A percentile compares a stretch with the other conserved stretches of the same genome.
Conservation (phyloP, 2,888 invertebrate genomes). For the Ophonus ardosiacus region DNA sequence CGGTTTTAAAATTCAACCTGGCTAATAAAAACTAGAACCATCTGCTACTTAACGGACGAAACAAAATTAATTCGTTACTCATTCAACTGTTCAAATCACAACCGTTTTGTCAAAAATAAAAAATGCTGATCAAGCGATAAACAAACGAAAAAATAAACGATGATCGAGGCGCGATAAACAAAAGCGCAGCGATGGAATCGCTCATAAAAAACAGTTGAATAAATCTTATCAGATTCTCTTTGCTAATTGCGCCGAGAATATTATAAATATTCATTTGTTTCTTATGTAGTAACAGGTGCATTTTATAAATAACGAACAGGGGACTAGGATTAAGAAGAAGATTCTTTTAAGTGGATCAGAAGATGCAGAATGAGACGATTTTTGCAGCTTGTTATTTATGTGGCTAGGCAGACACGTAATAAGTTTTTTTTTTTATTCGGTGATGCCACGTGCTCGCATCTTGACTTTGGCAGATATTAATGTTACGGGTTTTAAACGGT, state of each 20-base stretch:
- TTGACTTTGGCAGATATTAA: conserved; percentile 48
- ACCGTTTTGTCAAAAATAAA: conserved; percentile 58
- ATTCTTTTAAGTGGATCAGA: conserved; percentile 52
- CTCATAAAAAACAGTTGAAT: conserved; percentile 47
- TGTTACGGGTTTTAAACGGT: conserved; percentile 1
- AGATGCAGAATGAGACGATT: neutral
- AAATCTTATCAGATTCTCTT: conserved; percentile 57
- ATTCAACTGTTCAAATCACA: conserved; percentile 58
- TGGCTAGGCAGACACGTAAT: neutral
- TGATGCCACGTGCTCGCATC: conserved; percentile 49
- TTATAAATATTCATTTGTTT: conserved; percentile 62
- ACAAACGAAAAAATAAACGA: conserved; percentile 31
- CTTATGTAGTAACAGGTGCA: conserved; percentile 51
- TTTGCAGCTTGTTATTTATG: conserved; percentile 37
- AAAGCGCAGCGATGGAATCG: conserved; percentile 18
- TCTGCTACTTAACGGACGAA: conserved; percentile 51
- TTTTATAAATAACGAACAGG: conserved; percentile 54
- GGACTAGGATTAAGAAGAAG: neutral
- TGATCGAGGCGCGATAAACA: conserved; percentile 40
- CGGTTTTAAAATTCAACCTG: conserved; percentile 42
- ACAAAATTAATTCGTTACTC: conserved; percentile 52
- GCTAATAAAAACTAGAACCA: conserved; percentile 29
- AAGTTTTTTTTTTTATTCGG: conserved; percentile 12
- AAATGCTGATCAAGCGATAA: conserved; percentile 50
- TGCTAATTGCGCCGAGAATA: conserved; percentile 55